Percentiles rank a stretch among this genome's conserved stretches.
Evolutionary conservation across 1,140 invertebrate species (phyloP).

Genomic region (Eulimnadia texana): DNA sequence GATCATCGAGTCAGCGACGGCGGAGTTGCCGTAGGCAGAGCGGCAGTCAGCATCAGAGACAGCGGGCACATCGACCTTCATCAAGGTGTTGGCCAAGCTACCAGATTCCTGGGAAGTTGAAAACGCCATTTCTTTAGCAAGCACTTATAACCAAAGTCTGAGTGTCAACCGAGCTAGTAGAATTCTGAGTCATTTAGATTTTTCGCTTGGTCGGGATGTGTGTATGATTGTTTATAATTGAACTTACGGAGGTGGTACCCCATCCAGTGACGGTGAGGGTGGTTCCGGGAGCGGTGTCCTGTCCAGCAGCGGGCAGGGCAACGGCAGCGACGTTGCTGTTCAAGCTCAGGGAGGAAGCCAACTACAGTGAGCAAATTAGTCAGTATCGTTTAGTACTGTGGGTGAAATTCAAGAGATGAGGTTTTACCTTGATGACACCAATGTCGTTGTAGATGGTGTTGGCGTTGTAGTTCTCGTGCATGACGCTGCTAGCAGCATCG

Average conservation of each 20-base stretch:
- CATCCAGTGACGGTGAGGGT: constrained; percentile 27
- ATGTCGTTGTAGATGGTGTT: not conserved
- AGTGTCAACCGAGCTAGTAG: too few species aligned
- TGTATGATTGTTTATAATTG: too few species aligned
- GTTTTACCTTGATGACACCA: constrained; percentile 23
- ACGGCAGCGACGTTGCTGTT: constrained; percentile 23
- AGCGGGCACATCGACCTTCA: constrained; percentile 25
- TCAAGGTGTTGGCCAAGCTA: constrained; percentile 17
- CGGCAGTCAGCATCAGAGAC: constrained; percentile 23
- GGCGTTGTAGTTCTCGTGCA: not conserved
- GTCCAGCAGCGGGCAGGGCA: constrained; percentile 19
- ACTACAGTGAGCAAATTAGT: too few species aligned
- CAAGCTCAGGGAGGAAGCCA: constrained; percentile 20
- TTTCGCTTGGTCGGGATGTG: not conserved
- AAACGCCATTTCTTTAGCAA: too few species aligned
- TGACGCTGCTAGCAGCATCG: not conserved
- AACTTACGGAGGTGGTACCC: constrained; percentile 26
- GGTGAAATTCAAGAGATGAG: too few species aligned
- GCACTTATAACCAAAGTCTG: too few species aligned
- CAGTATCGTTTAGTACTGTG: too few species aligned
- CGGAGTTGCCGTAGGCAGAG: constrained; percentile 20
- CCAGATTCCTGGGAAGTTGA: constrained; percentile 7
- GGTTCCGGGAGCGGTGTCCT: constrained; percentile 19
- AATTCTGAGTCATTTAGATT: too few species aligned
- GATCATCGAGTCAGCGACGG: constrained; percentile 24